Base-by-base conservation (phyloP, 1,140 invertebrate genomes). In the Cyclargus thomasi region DNA sequence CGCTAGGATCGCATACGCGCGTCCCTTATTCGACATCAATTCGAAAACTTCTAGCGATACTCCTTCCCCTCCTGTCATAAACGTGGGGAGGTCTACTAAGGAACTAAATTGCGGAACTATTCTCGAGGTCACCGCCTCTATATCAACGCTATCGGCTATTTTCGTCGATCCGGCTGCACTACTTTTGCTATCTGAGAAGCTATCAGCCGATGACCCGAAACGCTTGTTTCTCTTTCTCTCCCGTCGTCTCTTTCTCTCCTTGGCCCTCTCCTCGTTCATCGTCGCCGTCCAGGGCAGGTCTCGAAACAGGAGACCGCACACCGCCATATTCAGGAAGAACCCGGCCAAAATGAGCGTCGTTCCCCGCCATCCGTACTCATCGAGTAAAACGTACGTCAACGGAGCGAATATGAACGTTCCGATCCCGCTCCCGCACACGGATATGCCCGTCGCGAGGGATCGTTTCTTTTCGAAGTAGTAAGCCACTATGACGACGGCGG, bases 391-490 rank as follows among this genome's bases (percentile, higher is more conserved):
- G 70, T 96, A 94, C 1, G 94, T 96, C n/a, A 98, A 79, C 0
- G 97, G 97, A 0, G 97, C 95, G 85, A 98, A 97, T 64, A 98
- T 93, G 81, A 98, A 97, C 0, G 97, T 98, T 1, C 97, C 95
- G 55, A 96, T 95, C 7, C 96, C 96, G 77, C 95, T 97, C 0
- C 97, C 97, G 80, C 97, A 97, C 0, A 98, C 97, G 0, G 97
- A 96, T 21, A 99, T 92, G 0, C 98, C 98, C 0, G 97, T 99
- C 0, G 98, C 98, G 57, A 99, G 93, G 0, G 97, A 98, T 63
- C 97, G 91, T 78, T 94, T 95, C 75, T 96, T 96, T 75, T 99
- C 97, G 84, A 99, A 99, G 84, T 99, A 99, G 82, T 98, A 98
- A 1, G 97, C 97, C 2, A 99, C 97, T 73, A 97, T 97, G 0